Conservation (phyloP, 1,140 invertebrate genomes). For the Procambarus virginalis region DNA sequence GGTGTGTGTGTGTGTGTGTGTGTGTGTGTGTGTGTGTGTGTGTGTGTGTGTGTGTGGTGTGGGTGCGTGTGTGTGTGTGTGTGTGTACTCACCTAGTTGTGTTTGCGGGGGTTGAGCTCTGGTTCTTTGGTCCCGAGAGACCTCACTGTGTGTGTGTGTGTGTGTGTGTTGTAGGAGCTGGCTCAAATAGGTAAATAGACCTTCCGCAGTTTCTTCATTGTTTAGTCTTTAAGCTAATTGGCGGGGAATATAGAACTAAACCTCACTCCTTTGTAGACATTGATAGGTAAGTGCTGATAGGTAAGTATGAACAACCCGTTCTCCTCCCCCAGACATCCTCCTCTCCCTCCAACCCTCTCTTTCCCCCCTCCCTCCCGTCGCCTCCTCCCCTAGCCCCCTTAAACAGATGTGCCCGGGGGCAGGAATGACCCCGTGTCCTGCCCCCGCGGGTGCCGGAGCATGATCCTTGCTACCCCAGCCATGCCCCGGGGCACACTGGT, state of each 20-base stretch:
- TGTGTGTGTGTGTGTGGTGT: conserved; percentile 26
- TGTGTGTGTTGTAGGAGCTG: not conserved
- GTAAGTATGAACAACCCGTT: no score
- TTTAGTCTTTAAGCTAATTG: no score
- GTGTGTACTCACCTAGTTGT: not conserved
- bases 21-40: not conserved
- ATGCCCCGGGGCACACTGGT: not conserved
- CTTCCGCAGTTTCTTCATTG: no score
- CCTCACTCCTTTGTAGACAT: no score
- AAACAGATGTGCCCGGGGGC: not conserved
- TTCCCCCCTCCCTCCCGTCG: no score
- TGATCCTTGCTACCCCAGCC: not conserved
- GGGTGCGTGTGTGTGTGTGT: conserved; percentile 35
- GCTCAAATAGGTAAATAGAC: no score
- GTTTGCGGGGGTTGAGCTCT: not conserved
- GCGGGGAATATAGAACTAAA: no score
- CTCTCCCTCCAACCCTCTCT: no score
- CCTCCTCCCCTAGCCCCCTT: no score
- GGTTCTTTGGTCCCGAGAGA: no score
- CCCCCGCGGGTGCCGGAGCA: conserved; percentile 1
- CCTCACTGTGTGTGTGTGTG: conserved; percentile 7
- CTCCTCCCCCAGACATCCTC: no score
- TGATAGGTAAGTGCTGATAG: no score
- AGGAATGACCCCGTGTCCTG: not conserved
- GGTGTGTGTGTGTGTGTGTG: conserved; percentile 8